Base-by-base conservation (phyloP, 2,113 vertebrate species). In the Cheirogaleus medius region DNA sequence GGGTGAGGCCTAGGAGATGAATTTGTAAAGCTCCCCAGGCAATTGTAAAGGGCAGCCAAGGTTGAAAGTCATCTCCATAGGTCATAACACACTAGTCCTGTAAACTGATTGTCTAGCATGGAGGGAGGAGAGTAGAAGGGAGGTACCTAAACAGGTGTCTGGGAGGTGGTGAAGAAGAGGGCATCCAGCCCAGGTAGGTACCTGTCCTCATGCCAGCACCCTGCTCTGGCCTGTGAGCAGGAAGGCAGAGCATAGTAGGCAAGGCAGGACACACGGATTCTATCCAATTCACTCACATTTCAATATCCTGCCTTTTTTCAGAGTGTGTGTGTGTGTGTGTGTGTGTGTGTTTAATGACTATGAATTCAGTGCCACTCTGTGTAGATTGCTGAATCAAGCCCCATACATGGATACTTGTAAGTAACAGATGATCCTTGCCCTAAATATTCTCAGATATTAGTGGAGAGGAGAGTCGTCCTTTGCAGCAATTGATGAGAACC, bases 271-370 rank as follows among this genome's bases (percentile, higher is more conserved):
- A 20, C 27, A 52, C 37, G 9, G 69, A 69, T 34, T 56, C 64
- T 68, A 8, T 42, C 25, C 23, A n/a, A 10, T 2, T 44, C 0
- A 0, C 15, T 56, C 44, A 68, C 42, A 37, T 11, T 86, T 76
- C 88, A 29, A 17, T 29, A 63, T 15, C 49, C 73, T 78, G 60
- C 39, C 63, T 54, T 34, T 42, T 23, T 39, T 58, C 29, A 58
- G 6, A 17, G 4, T 11, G 23, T 25, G 44, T 1, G 9, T 6
- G 8, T 17, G 3, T 8, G 42, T 58, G 6, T 10, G 25, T 17
- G 42, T 2, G 11, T 13, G 8, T 34, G 9, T 58, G 27, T 37
- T 25, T n/a, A 63, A 27, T 18, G 37, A n/a, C 60, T 2, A 12
- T 4, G 20, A 93, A 80, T 44, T 89, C 87, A 81, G 69, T 12